These are phyloP conservation scores for Coturnix japonica DNA, from an alignment of 2,113 vertebrate genomes.

Conservation along the genomic window DNA sequence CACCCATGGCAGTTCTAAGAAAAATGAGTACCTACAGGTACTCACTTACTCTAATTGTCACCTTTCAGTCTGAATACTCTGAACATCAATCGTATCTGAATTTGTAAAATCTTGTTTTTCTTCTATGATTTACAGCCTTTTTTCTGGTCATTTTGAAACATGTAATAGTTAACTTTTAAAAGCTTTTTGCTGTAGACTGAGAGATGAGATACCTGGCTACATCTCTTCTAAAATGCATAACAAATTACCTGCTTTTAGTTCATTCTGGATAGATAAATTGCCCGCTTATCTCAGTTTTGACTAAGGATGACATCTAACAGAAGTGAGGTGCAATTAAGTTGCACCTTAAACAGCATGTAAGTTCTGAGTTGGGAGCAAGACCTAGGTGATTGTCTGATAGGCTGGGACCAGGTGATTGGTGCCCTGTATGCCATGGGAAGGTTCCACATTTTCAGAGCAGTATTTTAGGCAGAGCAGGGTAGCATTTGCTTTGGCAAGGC, in stretches of 20 bases:
- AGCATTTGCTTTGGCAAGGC: neutral
- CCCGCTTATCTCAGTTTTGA: neutral
- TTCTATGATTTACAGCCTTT: neutral
- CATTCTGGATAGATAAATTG: neutral
- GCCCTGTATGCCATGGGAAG: neutral
- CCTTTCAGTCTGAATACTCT: neutral
- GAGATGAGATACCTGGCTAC: neutral
- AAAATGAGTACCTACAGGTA: neutral
- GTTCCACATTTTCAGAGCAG: neutral
- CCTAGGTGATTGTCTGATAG: neutral
- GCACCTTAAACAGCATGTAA: neutral
- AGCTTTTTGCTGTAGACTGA: neutral
- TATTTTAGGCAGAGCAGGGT: rapidly evolving
- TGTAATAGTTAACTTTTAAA: neutral
- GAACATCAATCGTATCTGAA: neutral
- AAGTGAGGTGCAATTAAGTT: neutral
- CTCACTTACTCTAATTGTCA: neutral
- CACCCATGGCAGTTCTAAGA: neutral
- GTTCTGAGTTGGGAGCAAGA: neutral
- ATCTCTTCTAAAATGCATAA: neutral
- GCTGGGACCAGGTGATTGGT: neutral
- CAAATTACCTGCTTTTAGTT: neutral
- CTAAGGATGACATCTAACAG: neutral
- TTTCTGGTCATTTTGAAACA: neutral
- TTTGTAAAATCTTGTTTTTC: neutral